These are phyloP conservation scores for Coreius guichenoti DNA, from an alignment of 2,797 vertebrate genomes.

Conservation along the genomic window DNA sequence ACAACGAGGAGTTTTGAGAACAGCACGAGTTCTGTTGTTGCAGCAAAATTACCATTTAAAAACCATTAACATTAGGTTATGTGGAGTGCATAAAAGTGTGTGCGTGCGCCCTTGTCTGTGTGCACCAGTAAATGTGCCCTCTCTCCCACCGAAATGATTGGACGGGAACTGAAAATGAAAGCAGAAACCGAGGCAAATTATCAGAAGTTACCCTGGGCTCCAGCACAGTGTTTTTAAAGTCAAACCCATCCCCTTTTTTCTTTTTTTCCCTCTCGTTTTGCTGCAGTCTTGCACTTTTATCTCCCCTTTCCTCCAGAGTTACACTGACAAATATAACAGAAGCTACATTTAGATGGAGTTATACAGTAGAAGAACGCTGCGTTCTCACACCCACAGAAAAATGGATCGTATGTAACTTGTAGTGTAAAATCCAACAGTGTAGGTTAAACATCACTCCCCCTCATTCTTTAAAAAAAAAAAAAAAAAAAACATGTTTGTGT, in stretches of 20 bases:
- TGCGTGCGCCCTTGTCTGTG: conserved; percentile 32
- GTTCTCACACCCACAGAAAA: conserved; percentile 30
- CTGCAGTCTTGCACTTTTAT: conserved; percentile 29
- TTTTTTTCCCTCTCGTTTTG: conserved; percentile 7
- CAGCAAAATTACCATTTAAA: conserved; percentile 59
- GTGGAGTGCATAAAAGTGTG: conserved; percentile 37
- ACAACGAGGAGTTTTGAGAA: conserved; percentile 21
- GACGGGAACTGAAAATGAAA: conserved; percentile 54
- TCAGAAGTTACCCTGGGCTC: conserved; percentile 48
- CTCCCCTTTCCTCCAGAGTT: conserved; percentile 2
- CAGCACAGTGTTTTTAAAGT: conserved; percentile 42
- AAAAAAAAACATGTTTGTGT: conserved; percentile 1
- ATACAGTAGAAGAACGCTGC: neutral
- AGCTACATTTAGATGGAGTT: conserved; percentile 18
- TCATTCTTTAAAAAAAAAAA: conserved; percentile 32
- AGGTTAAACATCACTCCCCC: conserved; percentile 17
- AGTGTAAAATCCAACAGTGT: conserved; percentile 19
- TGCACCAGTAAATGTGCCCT: conserved; percentile 45
- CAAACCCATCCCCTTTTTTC: conserved; percentile 19
- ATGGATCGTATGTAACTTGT: conserved; percentile 13
- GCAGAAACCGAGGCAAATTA: conserved; percentile 54
- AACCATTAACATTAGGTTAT: conserved; percentile 57
- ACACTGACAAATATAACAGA: conserved; percentile 15
- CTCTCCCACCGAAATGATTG: conserved; percentile 50
- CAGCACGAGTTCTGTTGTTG: conserved; percentile 49